Evolutionary conservation across 1,140 invertebrate genomes (phyloP).

Genomic region (Drosophila micromelanica): DNA sequence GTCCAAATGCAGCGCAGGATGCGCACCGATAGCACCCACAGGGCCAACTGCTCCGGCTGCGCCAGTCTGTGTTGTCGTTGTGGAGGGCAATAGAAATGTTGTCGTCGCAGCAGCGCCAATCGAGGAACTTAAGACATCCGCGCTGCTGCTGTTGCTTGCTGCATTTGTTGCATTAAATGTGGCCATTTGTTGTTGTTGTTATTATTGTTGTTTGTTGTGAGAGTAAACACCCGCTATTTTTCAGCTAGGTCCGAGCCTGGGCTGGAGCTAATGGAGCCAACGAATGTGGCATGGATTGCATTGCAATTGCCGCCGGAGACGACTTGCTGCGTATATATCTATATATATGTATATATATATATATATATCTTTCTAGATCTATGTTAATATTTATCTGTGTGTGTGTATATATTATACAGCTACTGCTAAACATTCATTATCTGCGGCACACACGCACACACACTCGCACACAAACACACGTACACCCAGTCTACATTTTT

Average conservation of each 20-base stretch:
- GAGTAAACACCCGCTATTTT: neutral
- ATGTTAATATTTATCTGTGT: constrained; percentile 39
- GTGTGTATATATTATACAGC: constrained; percentile 31
- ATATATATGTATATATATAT: constrained; percentile 40
- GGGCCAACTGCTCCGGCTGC: constrained; percentile 38
- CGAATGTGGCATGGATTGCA: constrained; percentile 26
- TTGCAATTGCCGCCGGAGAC: constrained; percentile 37
- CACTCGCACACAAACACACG: constrained; percentile 48
- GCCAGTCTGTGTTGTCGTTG: constrained; percentile 42
- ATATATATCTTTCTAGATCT: constrained; percentile 45
- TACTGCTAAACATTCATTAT: constrained; percentile 69
- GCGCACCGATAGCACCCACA: constrained; percentile 36
- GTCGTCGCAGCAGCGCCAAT: constrained; percentile 51
- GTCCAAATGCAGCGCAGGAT: constrained; percentile 53
- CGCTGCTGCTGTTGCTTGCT: constrained; percentile 57
- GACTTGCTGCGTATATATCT: constrained; percentile 24
- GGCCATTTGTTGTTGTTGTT: constrained; percentile 63
- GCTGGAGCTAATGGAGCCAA: constrained; percentile 13
- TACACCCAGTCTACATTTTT: constrained; percentile 78
- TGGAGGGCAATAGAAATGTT: constrained; percentile 71
- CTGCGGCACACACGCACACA: constrained; percentile 55
- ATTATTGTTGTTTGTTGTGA: constrained; percentile 22
- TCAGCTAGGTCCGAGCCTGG: constrained; percentile 8
- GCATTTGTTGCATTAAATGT: constrained; percentile 66
- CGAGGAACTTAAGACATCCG: constrained; percentile 72